These are phyloP conservation scores for Antitype chi DNA, from an alignment of 2,888 invertebrate species.

Conservation along the genomic window DNA sequence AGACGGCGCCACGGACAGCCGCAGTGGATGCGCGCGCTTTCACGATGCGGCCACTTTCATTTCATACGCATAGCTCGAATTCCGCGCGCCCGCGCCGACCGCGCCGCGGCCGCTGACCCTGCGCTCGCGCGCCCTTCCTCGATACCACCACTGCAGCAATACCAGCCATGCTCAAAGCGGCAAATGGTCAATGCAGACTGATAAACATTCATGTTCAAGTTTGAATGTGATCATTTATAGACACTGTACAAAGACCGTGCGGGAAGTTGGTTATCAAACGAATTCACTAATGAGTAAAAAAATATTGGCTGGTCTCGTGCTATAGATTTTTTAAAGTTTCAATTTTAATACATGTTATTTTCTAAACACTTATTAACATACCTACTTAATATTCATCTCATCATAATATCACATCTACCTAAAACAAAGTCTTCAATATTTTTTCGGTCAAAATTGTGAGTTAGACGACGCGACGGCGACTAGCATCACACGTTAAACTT, in stretches of 20 bases:
- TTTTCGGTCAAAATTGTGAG: background rate
- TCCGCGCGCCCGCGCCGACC: conserved; percentile 88
- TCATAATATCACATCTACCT: background rate
- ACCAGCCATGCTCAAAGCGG: conserved; percentile 66
- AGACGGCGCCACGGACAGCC: conserved; percentile 76
- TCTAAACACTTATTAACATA: background rate
- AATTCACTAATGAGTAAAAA: conserved; percentile 4
- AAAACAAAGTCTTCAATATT: too few species aligned
- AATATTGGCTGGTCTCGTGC: background rate
- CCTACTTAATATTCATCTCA: background rate
- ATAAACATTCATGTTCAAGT: conserved; percentile 36
- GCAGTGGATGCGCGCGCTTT: conserved; percentile 89
- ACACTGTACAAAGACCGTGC: background rate
- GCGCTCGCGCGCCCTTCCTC: conserved; percentile 88
- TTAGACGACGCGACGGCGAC: background rate
- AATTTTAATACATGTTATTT: background rate
- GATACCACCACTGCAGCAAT: conserved; percentile 78
- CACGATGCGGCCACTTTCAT: conserved; percentile 90
- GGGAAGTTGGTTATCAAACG: conserved; percentile 10
- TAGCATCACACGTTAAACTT: background rate
- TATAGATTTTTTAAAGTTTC: conserved; percentile 11
- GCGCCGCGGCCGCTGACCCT: conserved; percentile 90
- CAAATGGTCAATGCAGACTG: conserved; percentile 46
- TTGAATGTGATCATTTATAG: conserved; percentile 9
- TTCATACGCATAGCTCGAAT: conserved; percentile 90